A percentile compares a stretch with the other conserved stretches of the same genome.
phyloP scores from a whole-genome alignment of 2,113 vertebrate genomes.

The Haemorhous mexicanus region DNA sequence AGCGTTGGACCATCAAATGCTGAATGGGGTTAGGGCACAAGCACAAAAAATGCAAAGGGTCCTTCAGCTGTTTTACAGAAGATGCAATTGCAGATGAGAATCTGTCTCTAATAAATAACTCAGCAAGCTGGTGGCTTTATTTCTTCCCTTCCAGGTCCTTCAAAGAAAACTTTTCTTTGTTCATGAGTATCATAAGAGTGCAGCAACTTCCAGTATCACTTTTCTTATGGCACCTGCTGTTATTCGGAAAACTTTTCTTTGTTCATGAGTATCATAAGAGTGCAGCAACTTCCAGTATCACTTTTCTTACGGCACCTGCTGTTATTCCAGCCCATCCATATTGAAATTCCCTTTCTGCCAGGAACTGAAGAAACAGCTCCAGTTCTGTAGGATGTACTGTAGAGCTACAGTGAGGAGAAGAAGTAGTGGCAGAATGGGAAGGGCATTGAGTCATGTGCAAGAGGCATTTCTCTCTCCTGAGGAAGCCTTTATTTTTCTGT shows the following conservation, averaged over 20 bases:
- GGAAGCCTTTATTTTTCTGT: background rate
- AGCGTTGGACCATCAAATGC: background rate
- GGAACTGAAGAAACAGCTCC: background rate
- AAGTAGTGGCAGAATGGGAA: background rate
- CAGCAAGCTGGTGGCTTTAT: background rate
- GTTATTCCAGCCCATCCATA: background rate
- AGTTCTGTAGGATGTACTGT: background rate
- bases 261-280: background rate
- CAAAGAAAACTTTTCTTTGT: background rate
- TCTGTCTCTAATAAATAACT: background rate
- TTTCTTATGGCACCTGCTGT: background rate
- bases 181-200: background rate
- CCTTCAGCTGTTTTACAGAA: background rate
- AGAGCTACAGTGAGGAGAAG: background rate
- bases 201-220: background rate
- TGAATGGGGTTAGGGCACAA: background rate
- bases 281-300: background rate
- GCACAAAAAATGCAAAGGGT: background rate
- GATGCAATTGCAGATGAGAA: background rate
- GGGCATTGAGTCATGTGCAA: background rate
- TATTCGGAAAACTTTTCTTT: background rate
- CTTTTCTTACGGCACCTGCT: background rate
- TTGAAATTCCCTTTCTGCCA: background rate
- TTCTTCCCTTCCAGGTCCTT: background rate
- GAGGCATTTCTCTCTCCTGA: background rate